Percentiles rank a stretch among this genome's conserved stretches.
These are phyloP conservation scores for Gila robusta DNA, from an alignment of 2,797 vertebrate species.

Conservation along the genomic window DNA sequence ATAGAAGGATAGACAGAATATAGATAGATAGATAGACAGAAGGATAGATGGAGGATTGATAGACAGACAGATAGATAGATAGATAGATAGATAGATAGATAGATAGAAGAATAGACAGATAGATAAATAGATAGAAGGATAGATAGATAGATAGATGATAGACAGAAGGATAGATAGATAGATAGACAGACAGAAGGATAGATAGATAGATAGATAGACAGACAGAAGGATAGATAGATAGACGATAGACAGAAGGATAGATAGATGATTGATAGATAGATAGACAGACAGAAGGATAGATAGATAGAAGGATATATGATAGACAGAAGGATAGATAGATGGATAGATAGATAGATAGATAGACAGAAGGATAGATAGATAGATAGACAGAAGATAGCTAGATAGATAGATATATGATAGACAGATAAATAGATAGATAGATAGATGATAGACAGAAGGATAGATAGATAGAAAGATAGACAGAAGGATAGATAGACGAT, in stretches of 20 bases:
- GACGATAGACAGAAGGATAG: background rate
- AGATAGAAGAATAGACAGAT: background rate
- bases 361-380: background rate
- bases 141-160: background rate
- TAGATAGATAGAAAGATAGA: background rate
- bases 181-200: background rate
- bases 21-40: background rate
- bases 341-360: no score
- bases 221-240: background rate
- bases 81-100: background rate
- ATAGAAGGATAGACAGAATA: background rate
- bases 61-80: background rate
- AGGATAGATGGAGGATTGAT: no score
- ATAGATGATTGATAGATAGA: background rate
- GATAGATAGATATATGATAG: no score
- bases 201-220: background rate
- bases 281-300: background rate
- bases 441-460: background rate
- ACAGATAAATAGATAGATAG: no score
- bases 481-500: background rate
- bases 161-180: background rate
- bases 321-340: no score
- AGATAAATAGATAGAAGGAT: background rate
- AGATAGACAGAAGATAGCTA: fast-evolving
- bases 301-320: no score